Conservation (phyloP, 2,797 vertebrate genomes). For the Dicrostonyx torquatus region DNA sequence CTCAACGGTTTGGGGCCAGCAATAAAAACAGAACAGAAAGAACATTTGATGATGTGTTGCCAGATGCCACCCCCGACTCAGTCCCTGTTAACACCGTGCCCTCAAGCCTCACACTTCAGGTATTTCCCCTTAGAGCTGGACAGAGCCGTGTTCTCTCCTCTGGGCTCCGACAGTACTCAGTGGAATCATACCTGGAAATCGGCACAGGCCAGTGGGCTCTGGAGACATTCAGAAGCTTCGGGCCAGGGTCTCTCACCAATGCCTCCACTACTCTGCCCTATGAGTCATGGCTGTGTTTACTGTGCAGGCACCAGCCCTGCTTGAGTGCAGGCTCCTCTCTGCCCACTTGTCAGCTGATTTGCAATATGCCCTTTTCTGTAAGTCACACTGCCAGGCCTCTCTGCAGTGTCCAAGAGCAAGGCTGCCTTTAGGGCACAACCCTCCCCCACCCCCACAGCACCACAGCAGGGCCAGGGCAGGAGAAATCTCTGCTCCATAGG, state of each 20-base stretch:
- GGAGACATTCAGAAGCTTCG: neutral
- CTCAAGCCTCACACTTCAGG: neutral
- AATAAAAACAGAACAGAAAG: constrained; percentile 16
- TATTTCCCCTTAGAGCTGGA: neutral
- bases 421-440: neutral
- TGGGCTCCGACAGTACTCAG: neutral
- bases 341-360: neutral
- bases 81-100: neutral
- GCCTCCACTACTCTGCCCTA: neutral
- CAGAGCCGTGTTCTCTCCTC: neutral
- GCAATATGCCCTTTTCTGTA: neutral
- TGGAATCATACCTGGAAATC: neutral
- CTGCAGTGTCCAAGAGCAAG: neutral
- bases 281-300: neutral
- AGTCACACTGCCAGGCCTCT: neutral
- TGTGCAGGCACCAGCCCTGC: neutral
- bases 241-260: too few species aligned
- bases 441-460: too few species aligned
- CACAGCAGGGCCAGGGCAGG: neutral
- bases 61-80: neutral
- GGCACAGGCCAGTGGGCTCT: neutral
- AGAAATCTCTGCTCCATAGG: neutral
- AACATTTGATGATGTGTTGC: neutral
- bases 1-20: constrained; percentile 19
- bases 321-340: neutral